Base-by-base conservation (phyloP, 2,888 invertebrate species). In the Cyclophora punctaria region DNA sequence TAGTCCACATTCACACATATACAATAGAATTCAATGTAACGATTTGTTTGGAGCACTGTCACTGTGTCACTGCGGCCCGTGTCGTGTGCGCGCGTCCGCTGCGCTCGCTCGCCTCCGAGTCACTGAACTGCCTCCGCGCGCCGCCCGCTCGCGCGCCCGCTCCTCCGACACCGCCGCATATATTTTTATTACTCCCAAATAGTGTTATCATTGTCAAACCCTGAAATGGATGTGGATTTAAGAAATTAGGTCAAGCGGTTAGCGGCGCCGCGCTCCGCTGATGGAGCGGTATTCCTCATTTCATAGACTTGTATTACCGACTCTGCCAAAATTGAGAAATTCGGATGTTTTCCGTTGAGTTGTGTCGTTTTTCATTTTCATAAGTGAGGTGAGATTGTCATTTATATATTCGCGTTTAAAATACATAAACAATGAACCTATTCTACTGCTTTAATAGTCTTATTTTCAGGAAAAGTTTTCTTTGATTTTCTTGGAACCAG, bases 201-300 rank as follows among this genome's bases (percentile, higher is more conserved):
- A 70, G 68, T 75, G 76, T 81, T 82, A 82, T 82, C 80, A 78
- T 79, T 77, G 76, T 76, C 74, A 75, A 78, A 79, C 75, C 78
- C 75, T 78, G 76, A 79, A 78, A 79, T 75, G 73, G 74, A 63
- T 74, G 75, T 75, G 71, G 73, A 72, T 73, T 75, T 73, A 65
- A 69, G 72, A 71, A 84, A 83, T 81, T 84, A 62, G 84, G 85
- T 84, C 85, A 85, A 64, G 60, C 67, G 68, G 66, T 63, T 65
- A 63, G 60, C 63, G 55, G 48, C 48, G 60, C 62, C 60, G 56
- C 55, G 41, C 34, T 53, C 55, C 45, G 53, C 53, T 56, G 46
- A 44, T 53, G 55, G 49, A 48, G 35, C 46, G 41, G 43, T 46
- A 48, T 44, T 37, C 37, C 37, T 37, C 4, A 37, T 37, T 37